Evolutionary conservation across 53 echinoderm and acorn worm genomes (phyloP).

Genomic region (Astropecten irregularis): DNA sequence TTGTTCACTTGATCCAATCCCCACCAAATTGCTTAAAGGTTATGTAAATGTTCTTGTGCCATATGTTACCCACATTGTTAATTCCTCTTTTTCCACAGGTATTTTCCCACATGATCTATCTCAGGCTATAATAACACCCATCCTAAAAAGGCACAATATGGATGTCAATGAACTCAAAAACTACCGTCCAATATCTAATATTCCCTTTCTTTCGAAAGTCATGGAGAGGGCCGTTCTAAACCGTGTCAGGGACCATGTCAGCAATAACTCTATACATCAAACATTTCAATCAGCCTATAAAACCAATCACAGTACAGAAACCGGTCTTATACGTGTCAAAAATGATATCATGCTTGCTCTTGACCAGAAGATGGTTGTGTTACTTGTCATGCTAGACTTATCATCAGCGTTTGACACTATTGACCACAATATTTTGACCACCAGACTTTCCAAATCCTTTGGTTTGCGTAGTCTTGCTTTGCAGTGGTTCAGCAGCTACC

Average conservation of each 20-base stretch:
- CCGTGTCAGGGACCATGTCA: neutral
- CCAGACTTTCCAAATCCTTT: neutral
- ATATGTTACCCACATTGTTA: constrained; percentile 12
- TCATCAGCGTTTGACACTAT: no score
- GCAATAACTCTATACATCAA: neutral
- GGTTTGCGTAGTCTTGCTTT: no score
- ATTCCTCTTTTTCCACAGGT: no score
- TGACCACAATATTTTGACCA: neutral
- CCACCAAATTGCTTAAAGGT: no score
- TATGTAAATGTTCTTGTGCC: neutral
- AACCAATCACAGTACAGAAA: neutral
- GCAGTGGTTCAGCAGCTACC: no score
- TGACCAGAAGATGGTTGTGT: neutral
- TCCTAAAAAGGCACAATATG: neutral
- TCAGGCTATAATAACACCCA: neutral
- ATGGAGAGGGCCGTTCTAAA: neutral
- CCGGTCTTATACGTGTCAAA: neutral
- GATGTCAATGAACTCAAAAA: neutral
- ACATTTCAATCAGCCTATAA: neutral
- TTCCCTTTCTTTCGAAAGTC: no score
- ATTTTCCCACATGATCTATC: neutral
- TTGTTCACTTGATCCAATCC: no score
- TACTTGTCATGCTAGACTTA: neutral
- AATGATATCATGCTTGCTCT: neutral
- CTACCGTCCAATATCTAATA: neutral